Conservation (phyloP, 1,140 invertebrate species). For the Catajapyx aquilonaris region DNA sequence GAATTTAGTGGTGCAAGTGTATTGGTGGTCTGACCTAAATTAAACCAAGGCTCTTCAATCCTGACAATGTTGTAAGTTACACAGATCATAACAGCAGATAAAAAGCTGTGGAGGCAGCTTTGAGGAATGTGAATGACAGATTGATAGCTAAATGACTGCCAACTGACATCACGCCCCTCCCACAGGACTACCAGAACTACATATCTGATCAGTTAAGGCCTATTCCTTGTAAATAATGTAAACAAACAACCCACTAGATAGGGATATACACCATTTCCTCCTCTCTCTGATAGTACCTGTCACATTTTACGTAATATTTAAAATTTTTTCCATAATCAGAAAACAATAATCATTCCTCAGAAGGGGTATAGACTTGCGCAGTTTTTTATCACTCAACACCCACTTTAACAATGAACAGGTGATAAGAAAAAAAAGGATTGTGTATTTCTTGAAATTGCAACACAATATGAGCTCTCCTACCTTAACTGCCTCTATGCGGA, state of each 20-base stretch:
- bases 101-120: slow-evolving; percentile 1
- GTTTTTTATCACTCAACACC: no score
- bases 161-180: no score
- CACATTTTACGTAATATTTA: no score
- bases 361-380: no score
- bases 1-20: no score
- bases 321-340: no score
- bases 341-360: no score
- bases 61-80: background rate
- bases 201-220: no score
- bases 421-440: no score
- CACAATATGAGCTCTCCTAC: slow-evolving; percentile 18
- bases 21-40: background rate
- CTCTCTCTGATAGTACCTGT: no score
- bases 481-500: slow-evolving; percentile 90
- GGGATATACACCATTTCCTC: background rate
- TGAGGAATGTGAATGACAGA: slow-evolving; percentile 3
- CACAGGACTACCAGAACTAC: no score
- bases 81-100: background rate
- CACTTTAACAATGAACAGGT: no score
- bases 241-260: slow-evolving; percentile 1
- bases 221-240: background rate
- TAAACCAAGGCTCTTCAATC: background rate
- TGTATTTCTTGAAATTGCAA: background rate
- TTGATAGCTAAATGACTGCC: slow-evolving; percentile 1